Conservation (phyloP, 2,797 vertebrate species). For the Chaenodraco wilsoni region DNA sequence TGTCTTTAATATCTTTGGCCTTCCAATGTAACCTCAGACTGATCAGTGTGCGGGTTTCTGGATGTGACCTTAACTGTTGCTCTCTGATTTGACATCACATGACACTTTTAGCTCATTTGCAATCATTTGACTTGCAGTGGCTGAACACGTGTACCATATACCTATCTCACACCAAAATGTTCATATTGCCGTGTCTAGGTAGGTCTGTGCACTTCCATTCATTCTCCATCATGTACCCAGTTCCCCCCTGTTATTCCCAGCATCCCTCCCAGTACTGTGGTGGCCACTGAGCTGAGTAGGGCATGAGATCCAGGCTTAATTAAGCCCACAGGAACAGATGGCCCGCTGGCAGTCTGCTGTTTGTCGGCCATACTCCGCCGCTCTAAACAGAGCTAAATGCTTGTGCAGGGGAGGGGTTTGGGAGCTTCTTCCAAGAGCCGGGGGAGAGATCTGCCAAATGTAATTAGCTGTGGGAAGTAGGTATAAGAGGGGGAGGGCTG, state of each 20-base stretch:
- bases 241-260: conserved; percentile 35
- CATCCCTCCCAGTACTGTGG: conserved; percentile 34
- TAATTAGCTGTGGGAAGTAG: conserved; percentile 73
- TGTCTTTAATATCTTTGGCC: neutral
- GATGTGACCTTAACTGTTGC: conserved; percentile 5
- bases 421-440: conserved; percentile 52
- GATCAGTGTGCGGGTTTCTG: neutral
- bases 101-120: neutral
- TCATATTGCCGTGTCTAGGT: conserved; percentile 1
- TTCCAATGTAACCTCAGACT: neutral
- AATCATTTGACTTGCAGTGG: neutral
- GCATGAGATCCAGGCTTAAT: conserved; percentile 69
- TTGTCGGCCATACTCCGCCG: conserved; percentile 63
- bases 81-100: conserved; percentile 7
- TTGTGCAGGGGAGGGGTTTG: conserved; percentile 60
- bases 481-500: conserved; percentile 40
- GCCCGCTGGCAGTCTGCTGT: conserved; percentile 70
- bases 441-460: conserved; percentile 64
- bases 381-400: conserved; percentile 76
- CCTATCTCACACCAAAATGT: neutral
- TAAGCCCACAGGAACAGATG: conserved; percentile 83
- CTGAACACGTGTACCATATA: neutral
- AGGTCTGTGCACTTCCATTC: conserved; percentile 24
- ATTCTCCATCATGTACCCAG: conserved; percentile 26
- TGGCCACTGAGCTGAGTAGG: conserved; percentile 43